Conservation (phyloP, 2,888 invertebrate species). For the Caenorhabditis sp. region DNA sequence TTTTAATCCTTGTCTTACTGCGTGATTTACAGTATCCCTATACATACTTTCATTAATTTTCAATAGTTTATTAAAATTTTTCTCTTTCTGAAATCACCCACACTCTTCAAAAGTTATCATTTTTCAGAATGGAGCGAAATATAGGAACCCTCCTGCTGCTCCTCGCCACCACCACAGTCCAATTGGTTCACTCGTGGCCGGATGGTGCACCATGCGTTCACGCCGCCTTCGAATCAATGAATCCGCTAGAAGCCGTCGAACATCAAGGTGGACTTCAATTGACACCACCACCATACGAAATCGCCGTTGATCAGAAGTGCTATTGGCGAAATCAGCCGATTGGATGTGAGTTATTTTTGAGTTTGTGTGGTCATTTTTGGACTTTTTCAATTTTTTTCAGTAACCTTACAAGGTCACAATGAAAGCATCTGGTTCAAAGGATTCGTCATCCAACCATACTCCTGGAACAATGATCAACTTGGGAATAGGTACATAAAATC, state of each 20-base stretch:
- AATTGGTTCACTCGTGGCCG: conserved; percentile 50
- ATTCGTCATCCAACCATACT: conserved; percentile 67
- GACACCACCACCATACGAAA: conserved; percentile 63
- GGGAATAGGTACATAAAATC: conserved; percentile 58
- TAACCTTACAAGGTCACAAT: conserved; percentile 65
- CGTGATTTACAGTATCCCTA: no score
- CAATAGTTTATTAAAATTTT: no score
- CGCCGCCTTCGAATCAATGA: conserved; percentile 67
- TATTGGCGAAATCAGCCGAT: conserved; percentile 68
- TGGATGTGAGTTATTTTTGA: conserved; percentile 48
- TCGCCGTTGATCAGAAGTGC: conserved; percentile 64
- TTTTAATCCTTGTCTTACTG: no score
- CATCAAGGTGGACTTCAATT: conserved; percentile 68
- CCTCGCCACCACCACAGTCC: background rate
- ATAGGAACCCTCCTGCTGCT: background rate
- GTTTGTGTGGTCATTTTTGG: no score
- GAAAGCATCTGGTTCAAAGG: conserved; percentile 67
- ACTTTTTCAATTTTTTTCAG: no score
- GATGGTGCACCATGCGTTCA: conserved; percentile 69
- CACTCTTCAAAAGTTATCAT: no score
- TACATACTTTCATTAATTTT: no score
- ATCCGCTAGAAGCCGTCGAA: conserved; percentile 70
- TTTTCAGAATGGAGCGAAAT: background rate
- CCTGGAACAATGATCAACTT: conserved; percentile 60
- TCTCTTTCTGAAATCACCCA: no score